Evolutionary conservation across 2,113 vertebrate genomes (phyloP).

Genomic region (Merops nubicus): DNA sequence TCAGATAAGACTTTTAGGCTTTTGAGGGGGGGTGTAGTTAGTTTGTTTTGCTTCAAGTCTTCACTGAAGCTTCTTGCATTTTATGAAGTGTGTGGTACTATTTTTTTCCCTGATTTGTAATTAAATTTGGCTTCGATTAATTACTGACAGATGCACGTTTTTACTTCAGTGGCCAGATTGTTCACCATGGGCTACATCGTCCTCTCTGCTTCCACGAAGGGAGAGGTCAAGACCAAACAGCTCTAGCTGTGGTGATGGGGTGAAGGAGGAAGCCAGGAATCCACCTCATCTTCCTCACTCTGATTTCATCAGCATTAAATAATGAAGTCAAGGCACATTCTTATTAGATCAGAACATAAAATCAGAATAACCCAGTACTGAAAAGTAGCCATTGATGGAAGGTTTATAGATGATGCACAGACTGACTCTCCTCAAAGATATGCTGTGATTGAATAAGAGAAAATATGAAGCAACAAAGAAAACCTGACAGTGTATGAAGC

Average conservation of each 20-base stretch:
- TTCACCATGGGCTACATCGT: constrained; percentile 34
- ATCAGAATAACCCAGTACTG: neutral
- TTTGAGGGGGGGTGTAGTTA: neutral
- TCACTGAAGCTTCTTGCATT: constrained; percentile 21
- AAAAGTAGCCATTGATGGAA: neutral
- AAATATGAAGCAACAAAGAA: neutral
- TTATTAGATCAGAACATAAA: neutral
- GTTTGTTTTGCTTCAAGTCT: neutral
- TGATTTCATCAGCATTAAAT: neutral
- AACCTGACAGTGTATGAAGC: neutral
- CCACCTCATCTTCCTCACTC: neutral
- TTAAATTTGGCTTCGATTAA: constrained; percentile 68
- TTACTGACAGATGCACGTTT: constrained; percentile 62
- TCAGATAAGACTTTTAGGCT: neutral
- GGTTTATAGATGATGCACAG: neutral
- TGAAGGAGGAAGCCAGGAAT: neutral
- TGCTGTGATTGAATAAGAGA: neutral
- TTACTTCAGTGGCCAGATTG: constrained; percentile 47
- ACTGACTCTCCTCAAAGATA: neutral
- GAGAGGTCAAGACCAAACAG: neutral
- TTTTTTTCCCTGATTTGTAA: constrained; percentile 60
- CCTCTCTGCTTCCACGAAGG: neutral
- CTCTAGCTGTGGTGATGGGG: neutral
- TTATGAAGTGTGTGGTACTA: constrained; percentile 7
- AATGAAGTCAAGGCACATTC: neutral